phyloP scores from a whole-genome alignment of 2,113 vertebrate species.

The Zeus faber region DNA sequence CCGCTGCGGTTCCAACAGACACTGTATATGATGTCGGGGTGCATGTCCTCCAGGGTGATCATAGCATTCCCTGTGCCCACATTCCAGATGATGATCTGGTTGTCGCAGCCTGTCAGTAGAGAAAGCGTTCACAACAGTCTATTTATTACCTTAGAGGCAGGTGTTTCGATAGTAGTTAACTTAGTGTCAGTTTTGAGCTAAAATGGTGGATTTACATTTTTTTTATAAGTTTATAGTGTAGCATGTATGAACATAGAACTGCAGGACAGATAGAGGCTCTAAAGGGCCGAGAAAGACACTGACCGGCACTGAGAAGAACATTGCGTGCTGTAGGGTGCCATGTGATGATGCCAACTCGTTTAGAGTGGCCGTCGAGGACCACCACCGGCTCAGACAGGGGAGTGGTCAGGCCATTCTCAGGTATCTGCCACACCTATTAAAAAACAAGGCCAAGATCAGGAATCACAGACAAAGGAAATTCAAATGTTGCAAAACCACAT shows the following conservation, averaged over 20 bases:
- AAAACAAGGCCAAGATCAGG: neutral
- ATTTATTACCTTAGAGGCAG: no score
- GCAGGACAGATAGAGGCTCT: neutral
- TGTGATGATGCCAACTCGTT: slow-evolving; percentile 91
- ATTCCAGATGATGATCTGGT: slow-evolving; percentile 92
- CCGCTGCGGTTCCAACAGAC: slow-evolving; percentile 93
- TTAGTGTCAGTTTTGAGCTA: no score
- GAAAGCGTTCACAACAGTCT: neutral
- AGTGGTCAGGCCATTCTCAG: slow-evolving; percentile 90
- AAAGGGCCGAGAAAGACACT: neutral
- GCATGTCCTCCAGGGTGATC: slow-evolving; percentile 91
- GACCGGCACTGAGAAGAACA: slow-evolving; percentile 93
- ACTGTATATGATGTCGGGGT: slow-evolving; percentile 91
- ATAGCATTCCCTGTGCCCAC: slow-evolving; percentile 91
- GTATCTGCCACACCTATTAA: slow-evolving; percentile 93
- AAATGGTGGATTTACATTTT: no score
- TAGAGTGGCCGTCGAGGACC: slow-evolving; percentile 91
- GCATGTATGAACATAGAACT: no score
- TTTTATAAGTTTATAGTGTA: no score
- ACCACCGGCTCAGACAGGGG: slow-evolving; percentile 89
- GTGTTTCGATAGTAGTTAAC: no score
- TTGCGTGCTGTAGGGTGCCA: slow-evolving; percentile 96
- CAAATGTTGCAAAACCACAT: neutral
- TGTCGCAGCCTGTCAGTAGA: slow-evolving; percentile 83
- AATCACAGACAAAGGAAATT: neutral